Evolutionary conservation across 2,797 vertebrate species (phyloP).

Genomic region (Hirundo rustica): DNA sequence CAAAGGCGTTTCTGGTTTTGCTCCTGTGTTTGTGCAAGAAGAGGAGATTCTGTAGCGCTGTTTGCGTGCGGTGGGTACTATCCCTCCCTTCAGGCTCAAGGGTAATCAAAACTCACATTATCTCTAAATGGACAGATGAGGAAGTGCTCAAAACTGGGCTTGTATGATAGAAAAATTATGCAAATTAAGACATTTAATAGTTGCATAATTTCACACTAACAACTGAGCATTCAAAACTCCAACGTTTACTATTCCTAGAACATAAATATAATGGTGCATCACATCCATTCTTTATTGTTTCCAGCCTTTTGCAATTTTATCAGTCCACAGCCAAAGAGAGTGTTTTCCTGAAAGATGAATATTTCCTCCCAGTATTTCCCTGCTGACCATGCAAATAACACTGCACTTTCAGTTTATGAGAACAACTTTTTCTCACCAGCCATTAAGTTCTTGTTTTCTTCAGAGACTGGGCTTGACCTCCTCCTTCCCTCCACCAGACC

Average conservation of each 20-base stretch:
- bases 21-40: not conserved
- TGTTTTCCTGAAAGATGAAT: not conserved
- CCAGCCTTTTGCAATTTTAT: not conserved
- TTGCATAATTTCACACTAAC: slow-evolving; percentile 40
- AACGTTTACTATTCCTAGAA: not conserved
- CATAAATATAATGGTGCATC: not conserved
- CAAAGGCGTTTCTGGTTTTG: not conserved
- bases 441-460: not conserved
- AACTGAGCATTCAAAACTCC: not conserved
- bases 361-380: not conserved
- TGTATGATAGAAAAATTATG: slow-evolving; percentile 19
- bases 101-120: slow-evolving; percentile 24
- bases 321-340: not conserved
- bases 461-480: not conserved
- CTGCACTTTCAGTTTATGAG: not conserved
- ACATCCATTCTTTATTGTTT: not conserved
- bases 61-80: not conserved
- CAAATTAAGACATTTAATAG: slow-evolving; percentile 46
- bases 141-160: slow-evolving; percentile 7
- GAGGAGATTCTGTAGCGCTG: not conserved
- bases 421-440: not conserved
- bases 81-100: not conserved
- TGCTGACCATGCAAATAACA: not conserved
- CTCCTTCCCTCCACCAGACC: not conserved
- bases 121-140: slow-evolving; percentile 44